These are phyloP conservation scores for Hypercompe scribonia DNA, from an alignment of 2,888 invertebrate species.

Conservation along the genomic window DNA sequence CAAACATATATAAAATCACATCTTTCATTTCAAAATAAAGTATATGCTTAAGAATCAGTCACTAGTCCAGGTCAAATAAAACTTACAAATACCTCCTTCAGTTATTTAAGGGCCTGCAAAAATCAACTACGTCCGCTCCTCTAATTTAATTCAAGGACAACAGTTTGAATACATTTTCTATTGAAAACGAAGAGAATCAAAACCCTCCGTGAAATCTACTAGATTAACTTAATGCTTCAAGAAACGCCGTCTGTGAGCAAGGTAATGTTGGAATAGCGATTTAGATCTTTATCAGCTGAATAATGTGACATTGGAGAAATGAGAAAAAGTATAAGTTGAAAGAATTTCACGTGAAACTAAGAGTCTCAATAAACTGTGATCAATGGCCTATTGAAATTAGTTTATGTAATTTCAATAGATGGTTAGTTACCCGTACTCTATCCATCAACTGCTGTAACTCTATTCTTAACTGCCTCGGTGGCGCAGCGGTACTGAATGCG, in stretches of 20 bases:
- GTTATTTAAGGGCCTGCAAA: conserved; percentile 17
- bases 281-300: conserved; percentile 47
- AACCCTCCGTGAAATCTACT: conserved; percentile 47
- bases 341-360: conserved; percentile 6
- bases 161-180: conserved; percentile 57
- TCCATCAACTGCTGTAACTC: too few relatives aligned
- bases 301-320: conserved; percentile 41
- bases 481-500: too few relatives aligned
- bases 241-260: conserved; percentile 10
- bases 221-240: conserved; percentile 56
- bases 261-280: conserved; percentile 38
- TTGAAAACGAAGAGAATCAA: conserved; percentile 51
- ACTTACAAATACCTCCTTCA: background rate
- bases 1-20: too few relatives aligned
- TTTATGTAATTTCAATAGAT: background rate
- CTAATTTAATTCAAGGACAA: conserved; percentile 42
- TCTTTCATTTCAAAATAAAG: background rate
- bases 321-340: conserved; percentile 15
- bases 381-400: conserved; percentile 1
- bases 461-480: too few relatives aligned
- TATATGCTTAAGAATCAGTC: background rate
- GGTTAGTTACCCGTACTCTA: background rate
- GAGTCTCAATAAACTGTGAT: background rate
- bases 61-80: background rate
- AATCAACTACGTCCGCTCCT: conserved; percentile 15